Base-by-base conservation (phyloP, 2,113 vertebrate species). In the Balaeniceps rex region DNA sequence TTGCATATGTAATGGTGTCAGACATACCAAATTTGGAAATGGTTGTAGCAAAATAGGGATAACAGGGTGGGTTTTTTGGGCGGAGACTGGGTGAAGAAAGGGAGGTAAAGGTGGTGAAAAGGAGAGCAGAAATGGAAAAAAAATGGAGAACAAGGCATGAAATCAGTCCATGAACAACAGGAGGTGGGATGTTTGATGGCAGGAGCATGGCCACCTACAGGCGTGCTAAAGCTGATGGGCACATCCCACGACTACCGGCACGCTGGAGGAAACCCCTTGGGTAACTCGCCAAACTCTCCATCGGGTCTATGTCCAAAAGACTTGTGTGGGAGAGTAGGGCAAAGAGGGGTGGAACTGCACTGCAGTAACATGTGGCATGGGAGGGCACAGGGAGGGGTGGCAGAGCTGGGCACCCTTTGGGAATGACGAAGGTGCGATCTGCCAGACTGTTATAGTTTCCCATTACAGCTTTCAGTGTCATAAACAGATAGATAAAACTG, bases 311-410 rank as follows among this genome's bases (percentile, higher is more conserved):
- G 23, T 54, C 5, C 24, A 78, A 61, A 61, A 68, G 28, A 29
- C 15, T 19, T 58, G 17, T 60, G 47, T 71, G 61, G 51, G 36
- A 75, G 19, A 4, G n/a, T 34, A 49, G 66, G 68, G 13, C 21
- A 38, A 52, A 63, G 42, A 38, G 38, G 28, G 19, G 14, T 51
- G 68, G 52, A 69, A 52, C 5, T 6, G 17, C 22, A 14, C 16
- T 24, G 10, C 31, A 25, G 42, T 52, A 54, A 28, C 8, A 23
- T 0, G 1, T 18, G 42, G 42, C 1, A 2, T 22, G 14, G 34
- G 21, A 90, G 18, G 40, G 21, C 26, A 55, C 31, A 36, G 44
- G 12, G 52, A 81, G 24, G 17, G 23, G 17, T 42, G 64, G 33
- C 58, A 88, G 61, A 72, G 6, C 38, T 68, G 29, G 25, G 31